These are phyloP conservation scores for Listronotus bonariensis DNA, from an alignment of 1,140 invertebrate genomes.

Conservation along the genomic window DNA sequence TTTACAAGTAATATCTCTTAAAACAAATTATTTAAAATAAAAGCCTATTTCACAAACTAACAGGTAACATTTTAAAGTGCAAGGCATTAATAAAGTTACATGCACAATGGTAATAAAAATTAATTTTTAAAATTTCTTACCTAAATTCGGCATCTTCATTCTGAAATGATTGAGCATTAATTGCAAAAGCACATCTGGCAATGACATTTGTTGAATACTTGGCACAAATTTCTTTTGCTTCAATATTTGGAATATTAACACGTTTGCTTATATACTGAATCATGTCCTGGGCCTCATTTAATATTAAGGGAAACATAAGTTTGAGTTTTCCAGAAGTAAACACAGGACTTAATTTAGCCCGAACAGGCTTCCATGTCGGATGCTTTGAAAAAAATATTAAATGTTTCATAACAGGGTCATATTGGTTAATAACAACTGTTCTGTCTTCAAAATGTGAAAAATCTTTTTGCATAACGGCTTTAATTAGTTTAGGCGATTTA, in stretches of 20 bases:
- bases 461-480: constrained; percentile 58
- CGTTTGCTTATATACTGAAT: constrained; percentile 36
- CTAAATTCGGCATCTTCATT: constrained; percentile 55
- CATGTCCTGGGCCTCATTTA: constrained; percentile 37
- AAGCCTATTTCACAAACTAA: too few relatives aligned
- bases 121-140: too few relatives aligned
- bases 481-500: constrained; percentile 57
- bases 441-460: constrained; percentile 60
- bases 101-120: too few relatives aligned
- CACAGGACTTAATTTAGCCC: constrained; percentile 52
- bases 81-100: too few relatives aligned
- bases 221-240: constrained; percentile 49
- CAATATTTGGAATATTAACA: constrained; percentile 42
- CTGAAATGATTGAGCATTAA: constrained; percentile 56
- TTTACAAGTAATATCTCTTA: too few relatives aligned
- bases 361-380: constrained; percentile 53
- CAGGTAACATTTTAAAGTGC: too few relatives aligned
- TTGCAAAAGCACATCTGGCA: constrained; percentile 57
- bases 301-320: constrained; percentile 54
- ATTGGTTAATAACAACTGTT: constrained; percentile 55
- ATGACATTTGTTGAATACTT: too few relatives aligned
- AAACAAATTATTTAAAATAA: too few relatives aligned
- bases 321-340: constrained; percentile 57
- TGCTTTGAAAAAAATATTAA: constrained; percentile 49
- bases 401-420: constrained; percentile 56